Evolutionary conservation across 64 coral and sea anemone genomes (phyloP).

Genomic region (Montipora foliosa): DNA sequence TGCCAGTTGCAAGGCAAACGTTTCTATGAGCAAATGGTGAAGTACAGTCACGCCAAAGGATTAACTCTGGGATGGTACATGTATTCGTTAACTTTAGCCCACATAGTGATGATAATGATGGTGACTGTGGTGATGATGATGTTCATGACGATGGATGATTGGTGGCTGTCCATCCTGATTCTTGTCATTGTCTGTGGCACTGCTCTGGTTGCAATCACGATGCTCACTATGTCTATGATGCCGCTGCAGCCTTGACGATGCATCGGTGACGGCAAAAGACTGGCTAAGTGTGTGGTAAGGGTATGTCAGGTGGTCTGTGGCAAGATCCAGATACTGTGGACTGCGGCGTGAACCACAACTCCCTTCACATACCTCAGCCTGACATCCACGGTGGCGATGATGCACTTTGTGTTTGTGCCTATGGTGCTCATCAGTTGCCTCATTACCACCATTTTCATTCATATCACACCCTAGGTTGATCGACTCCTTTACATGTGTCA

Average conservation of each 20-base stretch:
- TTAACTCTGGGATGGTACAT: too few relatives aligned
- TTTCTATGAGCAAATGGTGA: too few relatives aligned
- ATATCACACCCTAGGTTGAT: conserved; percentile 73
- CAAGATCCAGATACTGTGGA: conserved; percentile 90
- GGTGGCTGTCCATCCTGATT: conserved; percentile 71
- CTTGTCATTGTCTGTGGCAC: conserved; percentile 20
- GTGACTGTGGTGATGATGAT: conserved; percentile 91
- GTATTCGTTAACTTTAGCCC: conserved; percentile 12
- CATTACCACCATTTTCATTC: conserved; percentile 47
- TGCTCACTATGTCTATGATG: conserved; percentile 69
- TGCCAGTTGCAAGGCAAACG: too few relatives aligned
- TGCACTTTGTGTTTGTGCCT: conserved; percentile 72
- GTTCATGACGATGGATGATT: conserved; percentile 84
- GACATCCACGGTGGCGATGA: conserved; percentile 53
- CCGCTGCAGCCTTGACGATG: conserved; percentile 65
- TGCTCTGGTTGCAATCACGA: conserved; percentile 54
- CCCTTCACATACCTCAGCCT: conserved; percentile 31
- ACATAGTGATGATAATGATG: conserved; percentile 98
- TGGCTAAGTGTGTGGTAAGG: conserved; percentile 79
- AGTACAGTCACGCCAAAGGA: too few relatives aligned
- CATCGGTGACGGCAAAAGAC: conserved; percentile 57
- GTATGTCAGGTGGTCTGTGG: conserved; percentile 86
- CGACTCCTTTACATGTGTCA: conserved; percentile 80
- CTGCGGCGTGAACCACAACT: conserved; percentile 56
- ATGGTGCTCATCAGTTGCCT: conserved; percentile 46